Conservation (phyloP, 2,797 vertebrate species). For the Varecia variegata region DNA sequence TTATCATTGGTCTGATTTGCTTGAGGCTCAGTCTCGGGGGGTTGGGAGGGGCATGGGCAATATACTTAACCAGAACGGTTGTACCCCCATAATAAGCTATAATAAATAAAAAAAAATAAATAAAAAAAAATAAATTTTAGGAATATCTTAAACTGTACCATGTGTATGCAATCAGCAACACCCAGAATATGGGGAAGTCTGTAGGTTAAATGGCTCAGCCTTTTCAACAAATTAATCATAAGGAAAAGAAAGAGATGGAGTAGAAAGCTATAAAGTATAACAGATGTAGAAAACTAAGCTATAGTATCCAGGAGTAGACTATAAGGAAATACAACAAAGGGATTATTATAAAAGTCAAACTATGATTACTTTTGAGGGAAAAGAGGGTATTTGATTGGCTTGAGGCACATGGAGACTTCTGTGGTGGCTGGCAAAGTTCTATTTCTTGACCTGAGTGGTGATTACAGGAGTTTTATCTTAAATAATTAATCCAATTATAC, state of each 20-base stretch:
- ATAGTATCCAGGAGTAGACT: neutral
- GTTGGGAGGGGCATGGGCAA: no score
- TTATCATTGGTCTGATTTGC: conserved; percentile 26
- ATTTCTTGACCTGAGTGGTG: neutral
- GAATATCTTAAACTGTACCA: neutral
- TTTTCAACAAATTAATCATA: neutral
- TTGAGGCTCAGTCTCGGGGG: no score
- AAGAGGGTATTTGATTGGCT: neutral
- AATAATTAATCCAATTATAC: neutral
- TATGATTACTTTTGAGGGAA: neutral
- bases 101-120: no score
- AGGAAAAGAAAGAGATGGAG: neutral
- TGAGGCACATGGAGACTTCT: neutral
- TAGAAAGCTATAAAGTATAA: neutral
- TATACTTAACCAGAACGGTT: no score
- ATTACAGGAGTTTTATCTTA: neutral
- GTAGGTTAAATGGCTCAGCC: neutral
- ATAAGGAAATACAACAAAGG: neutral
- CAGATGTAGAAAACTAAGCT: neutral
- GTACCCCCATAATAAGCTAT: no score
- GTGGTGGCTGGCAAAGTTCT: neutral
- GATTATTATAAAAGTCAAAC: neutral
- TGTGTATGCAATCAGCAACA: neutral
- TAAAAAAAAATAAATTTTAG: neutral
- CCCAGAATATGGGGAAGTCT: neutral